Base-by-base conservation (phyloP, 2,797 vertebrate genomes). In the Trachurus trachurus region DNA sequence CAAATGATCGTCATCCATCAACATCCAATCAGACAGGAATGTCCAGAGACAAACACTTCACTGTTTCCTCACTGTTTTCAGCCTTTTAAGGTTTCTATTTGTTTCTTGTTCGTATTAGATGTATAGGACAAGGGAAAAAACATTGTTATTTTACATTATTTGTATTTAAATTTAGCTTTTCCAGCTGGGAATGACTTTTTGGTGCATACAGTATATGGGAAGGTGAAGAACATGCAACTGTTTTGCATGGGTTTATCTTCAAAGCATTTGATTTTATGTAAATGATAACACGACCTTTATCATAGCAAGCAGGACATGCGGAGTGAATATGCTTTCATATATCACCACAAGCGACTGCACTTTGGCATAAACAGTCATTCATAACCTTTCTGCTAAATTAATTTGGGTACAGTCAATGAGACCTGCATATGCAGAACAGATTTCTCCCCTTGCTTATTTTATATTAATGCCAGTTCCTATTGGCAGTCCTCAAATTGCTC, bases 201-300 rank as follows among this genome's bases (percentile, higher is more conserved):
- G 5, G 3, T 26, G 3, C 26, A 26, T 26, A 26, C 26, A 66
- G 52, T 42, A 72, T 12, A 50, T 17, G 57, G 16, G 74, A 59
- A 56, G 62, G 49, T 71, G 65, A 57, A 70, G 40, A 63, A 80
- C 74, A 78, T 47, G 59, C 74, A 9, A 21, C 16, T 42, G 21
- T 60, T 78, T 77, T 42, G 56, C 69, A 52, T 13, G 15, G 45
- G 77, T 70, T 76, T 34, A 66, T 76, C 61, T 78, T 56, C 54
- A 72, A 81, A 81, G 69, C 82, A 69, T 90, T 93, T 82, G 90
- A 96, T 94, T 94, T 95, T 96, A 97, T 96, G 96, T 95, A 97
- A 98, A 97, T 97, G 93, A 96, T 88, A 94, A 96, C 94, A 93
- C 96, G 97, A 98, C 97, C 96, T 97, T 97, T 97, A 96, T 96